Percentiles rank a stretch among this genome's conserved stretches.
Evolutionary conservation across 2,113 vertebrate species (phyloP).

Genomic region (Lepisosteus osseus): DNA sequence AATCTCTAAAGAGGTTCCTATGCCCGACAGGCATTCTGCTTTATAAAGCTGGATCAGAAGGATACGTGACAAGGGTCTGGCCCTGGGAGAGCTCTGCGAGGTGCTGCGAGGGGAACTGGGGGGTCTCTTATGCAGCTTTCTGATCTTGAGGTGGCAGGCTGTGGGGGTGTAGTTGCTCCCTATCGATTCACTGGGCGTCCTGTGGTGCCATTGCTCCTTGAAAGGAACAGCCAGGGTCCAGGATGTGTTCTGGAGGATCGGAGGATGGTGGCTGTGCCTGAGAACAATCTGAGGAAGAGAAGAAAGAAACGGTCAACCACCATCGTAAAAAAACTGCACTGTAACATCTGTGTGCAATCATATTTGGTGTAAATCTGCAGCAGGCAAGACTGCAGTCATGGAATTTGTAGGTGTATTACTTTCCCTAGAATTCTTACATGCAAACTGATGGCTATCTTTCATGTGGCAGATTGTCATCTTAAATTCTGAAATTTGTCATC

Average conservation of each 20-base stretch:
- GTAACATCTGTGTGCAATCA: no score
- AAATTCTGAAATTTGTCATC: no score
- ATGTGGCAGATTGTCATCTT: no score
- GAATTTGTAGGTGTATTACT: no score
- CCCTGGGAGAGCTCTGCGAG: background rate
- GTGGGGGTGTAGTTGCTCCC: slow-evolving; percentile 78
- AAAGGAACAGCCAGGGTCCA: slow-evolving; percentile 74
- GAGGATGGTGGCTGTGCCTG: slow-evolving; percentile 60
- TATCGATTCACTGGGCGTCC: slow-evolving; percentile 77
- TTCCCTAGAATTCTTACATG: no score
- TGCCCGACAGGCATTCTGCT: background rate
- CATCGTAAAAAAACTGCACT: no score
- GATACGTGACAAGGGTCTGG: slow-evolving; percentile 52
- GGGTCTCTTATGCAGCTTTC: slow-evolving; percentile 46
- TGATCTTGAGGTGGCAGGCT: slow-evolving; percentile 68
- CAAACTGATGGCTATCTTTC: no score
- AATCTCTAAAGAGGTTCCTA: background rate
- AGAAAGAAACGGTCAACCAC: background rate
- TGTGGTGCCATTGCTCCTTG: slow-evolving; percentile 69
- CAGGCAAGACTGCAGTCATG: no score
- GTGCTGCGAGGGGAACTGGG: slow-evolving; percentile 9
- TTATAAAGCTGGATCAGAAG: slow-evolving; percentile 30
- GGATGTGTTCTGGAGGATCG: slow-evolving; percentile 72
- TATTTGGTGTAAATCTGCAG: no score
- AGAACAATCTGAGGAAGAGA: slow-evolving; percentile 54